Percentiles rank a stretch among this genome's conserved stretches.
phyloP scores from a whole-genome alignment of 2,113 vertebrate genomes.

The Beaufortia kweichowensis region DNA sequence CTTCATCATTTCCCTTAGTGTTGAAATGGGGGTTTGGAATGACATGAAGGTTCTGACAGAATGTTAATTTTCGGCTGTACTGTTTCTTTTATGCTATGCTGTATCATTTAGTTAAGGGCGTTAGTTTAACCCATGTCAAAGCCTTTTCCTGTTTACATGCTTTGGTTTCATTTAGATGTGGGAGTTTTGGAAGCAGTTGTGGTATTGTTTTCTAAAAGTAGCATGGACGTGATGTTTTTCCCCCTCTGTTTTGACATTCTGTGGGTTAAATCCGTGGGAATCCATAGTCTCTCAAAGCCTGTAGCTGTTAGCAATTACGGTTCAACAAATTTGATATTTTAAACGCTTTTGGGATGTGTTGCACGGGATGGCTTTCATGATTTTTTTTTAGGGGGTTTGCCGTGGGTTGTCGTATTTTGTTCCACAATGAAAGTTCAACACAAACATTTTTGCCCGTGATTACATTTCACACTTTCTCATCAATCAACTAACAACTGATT shows the following conservation, averaged over 20 bases:
- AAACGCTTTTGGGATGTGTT: background rate
- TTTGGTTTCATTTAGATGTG: background rate
- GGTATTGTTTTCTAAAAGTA: background rate
- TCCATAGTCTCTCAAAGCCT: background rate
- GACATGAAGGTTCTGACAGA: background rate
- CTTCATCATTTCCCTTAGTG: too few relatives aligned
- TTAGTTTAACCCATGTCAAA: background rate
- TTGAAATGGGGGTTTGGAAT: background rate
- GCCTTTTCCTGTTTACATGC: conserved; percentile 25
- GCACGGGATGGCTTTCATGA: background rate
- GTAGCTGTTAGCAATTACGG: conserved; percentile 22
- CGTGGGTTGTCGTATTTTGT: background rate
- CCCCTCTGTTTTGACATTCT: background rate
- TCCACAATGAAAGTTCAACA: conserved; percentile 11
- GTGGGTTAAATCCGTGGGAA: conserved; percentile 1
- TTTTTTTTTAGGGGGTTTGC: background rate
- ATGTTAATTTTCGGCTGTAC: background rate
- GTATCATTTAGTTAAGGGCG: background rate
- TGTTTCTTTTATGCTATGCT: background rate
- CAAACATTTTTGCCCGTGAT: conserved; percentile 27
- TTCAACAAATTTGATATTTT: conserved; percentile 26
- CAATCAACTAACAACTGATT: conserved; percentile 22
- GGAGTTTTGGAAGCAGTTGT: background rate
- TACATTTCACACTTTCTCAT: conserved; percentile 46
- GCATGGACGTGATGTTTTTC: conserved; percentile 5